phyloP scores from a whole-genome alignment of 2,113 vertebrate species.

The Camelus bactrianus region DNA sequence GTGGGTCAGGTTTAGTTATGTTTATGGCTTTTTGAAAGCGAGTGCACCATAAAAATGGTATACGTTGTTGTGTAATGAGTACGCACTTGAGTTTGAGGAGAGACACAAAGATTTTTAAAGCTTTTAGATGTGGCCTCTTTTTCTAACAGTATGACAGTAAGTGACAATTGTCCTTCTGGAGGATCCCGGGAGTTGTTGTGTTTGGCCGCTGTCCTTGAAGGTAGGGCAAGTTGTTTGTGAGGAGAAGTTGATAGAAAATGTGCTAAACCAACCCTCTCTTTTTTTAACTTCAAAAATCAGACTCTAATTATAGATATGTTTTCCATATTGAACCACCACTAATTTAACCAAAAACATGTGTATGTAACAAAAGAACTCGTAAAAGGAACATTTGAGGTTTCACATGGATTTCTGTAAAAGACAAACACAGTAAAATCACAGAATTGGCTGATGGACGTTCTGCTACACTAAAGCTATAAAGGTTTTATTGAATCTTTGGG shows the following conservation, averaged over 20 bases:
- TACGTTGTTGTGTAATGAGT: slow-evolving; percentile 2
- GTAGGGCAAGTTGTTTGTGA: slow-evolving; percentile 38
- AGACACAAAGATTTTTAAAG: neutral
- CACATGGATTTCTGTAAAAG: slow-evolving; percentile 85
- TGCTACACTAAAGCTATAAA: slow-evolving; percentile 82
- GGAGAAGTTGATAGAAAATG: slow-evolving; percentile 77
- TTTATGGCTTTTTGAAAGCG: neutral
- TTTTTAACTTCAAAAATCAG: slow-evolving; percentile 74
- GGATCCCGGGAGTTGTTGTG: neutral
- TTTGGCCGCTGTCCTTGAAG: slow-evolving; percentile 58
- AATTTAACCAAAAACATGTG: slow-evolving; percentile 85
- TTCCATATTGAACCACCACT: slow-evolving; percentile 85
- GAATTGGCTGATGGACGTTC: slow-evolving; percentile 77
- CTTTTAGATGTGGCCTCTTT: slow-evolving; percentile 10
- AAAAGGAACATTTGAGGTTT: slow-evolving; percentile 85
- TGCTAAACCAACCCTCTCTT: slow-evolving; percentile 51
- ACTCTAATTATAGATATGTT: slow-evolving; percentile 86
- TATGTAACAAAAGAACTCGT: slow-evolving; percentile 85
- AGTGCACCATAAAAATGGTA: slow-evolving; percentile 15
- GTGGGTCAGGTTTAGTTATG: neutral
- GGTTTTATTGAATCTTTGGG: slow-evolving; percentile 81
- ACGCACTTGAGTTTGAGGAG: neutral
- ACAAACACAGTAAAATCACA: slow-evolving; percentile 83
- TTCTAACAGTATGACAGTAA: neutral
- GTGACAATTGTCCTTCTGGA: neutral